A percentile compares a stretch with the other conserved stretches of the same genome.
Evolutionary conservation across 2,113 vertebrate genomes (phyloP).

Genomic region (Ondatra zibethicus): DNA sequence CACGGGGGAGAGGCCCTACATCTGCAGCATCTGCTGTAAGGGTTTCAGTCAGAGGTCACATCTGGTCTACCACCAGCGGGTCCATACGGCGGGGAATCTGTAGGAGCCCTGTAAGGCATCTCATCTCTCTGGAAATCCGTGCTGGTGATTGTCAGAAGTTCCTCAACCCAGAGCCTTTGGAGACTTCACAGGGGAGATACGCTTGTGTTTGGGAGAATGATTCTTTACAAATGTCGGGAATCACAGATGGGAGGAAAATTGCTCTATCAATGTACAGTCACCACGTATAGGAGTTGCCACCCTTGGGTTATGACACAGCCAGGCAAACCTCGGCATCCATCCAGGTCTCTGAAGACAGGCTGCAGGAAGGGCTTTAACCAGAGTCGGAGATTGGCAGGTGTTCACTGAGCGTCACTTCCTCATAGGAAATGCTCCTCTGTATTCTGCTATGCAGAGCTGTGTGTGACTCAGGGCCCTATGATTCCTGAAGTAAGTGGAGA

Average conservation of each 20-base stretch:
- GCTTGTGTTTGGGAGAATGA: not conserved
- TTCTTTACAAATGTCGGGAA: not conserved
- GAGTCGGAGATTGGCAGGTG: not conserved
- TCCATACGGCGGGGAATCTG: slow-evolving; percentile 14
- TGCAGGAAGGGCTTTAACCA: not conserved
- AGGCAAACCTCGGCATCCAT: not conserved
- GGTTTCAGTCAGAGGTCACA: slow-evolving; percentile 79
- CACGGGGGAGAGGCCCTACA: slow-evolving; percentile 72
- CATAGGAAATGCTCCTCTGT: too few relatives aligned
- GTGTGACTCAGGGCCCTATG: not conserved
- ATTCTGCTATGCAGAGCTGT: not conserved
- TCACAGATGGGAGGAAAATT: not conserved
- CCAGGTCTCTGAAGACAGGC: not conserved
- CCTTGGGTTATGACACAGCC: not conserved
- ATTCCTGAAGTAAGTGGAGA: not conserved
- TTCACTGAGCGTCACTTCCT: not conserved
- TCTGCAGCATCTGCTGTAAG: slow-evolving; percentile 69
- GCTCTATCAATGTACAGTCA: not conserved
- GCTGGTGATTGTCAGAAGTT: not conserved
- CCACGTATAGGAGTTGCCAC: not conserved
- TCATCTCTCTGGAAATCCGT: not conserved
- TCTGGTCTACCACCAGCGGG: slow-evolving; percentile 74
- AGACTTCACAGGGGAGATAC: not conserved
- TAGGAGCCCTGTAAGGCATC: not conserved
- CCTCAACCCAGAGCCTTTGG: not conserved